Evolutionary conservation across 2,888 invertebrate genomes (phyloP).

Genomic region (Yponomeuta malinellus): DNA sequence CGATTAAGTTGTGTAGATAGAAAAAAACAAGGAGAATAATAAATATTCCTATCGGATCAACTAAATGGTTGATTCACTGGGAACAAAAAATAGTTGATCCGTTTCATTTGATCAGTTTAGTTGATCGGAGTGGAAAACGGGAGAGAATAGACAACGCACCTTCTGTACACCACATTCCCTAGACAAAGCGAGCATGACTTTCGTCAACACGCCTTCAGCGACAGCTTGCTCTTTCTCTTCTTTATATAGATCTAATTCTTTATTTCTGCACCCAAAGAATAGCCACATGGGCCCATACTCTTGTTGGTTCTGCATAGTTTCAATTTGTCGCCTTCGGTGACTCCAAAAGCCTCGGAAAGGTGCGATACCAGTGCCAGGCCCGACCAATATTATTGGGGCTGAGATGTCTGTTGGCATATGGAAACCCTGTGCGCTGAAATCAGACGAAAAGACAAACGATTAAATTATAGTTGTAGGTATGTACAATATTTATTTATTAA

Average conservation of each 20-base stretch:
- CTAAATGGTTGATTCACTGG: too few relatives aligned
- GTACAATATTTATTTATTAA: too few relatives aligned
- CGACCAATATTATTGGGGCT: slow-evolving; percentile 89
- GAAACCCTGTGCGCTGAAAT: slow-evolving; percentile 86
- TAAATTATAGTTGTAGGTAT: not conserved
- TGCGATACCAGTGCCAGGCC: slow-evolving; percentile 95
- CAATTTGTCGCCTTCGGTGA: slow-evolving; percentile 73
- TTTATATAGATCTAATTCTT: slow-evolving; percentile 85
- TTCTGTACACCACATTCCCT: slow-evolving; percentile 84
- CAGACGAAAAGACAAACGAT: not conserved
- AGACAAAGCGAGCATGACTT: slow-evolving; percentile 87
- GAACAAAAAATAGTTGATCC: too few relatives aligned
- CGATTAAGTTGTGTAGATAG: too few relatives aligned
- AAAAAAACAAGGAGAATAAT: too few relatives aligned
- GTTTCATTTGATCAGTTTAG: too few relatives aligned
- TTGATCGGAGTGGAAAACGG: too few relatives aligned
- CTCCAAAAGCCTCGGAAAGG: slow-evolving; percentile 97
- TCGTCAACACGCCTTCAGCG: slow-evolving; percentile 80
- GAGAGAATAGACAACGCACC: slow-evolving; percentile 56
- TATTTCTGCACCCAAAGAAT: slow-evolving; percentile 91
- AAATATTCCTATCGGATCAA: too few relatives aligned
- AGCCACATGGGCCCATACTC: slow-evolving; percentile 79
- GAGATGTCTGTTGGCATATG: slow-evolving; percentile 86
- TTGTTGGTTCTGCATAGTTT: slow-evolving; percentile 29
- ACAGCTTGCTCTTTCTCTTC: slow-evolving; percentile 86